Evolutionary conservation across 2,888 invertebrate genomes (phyloP), one percentile per base, ranked within the genome.

Genomic region (Cephus sareptanus): DNA sequence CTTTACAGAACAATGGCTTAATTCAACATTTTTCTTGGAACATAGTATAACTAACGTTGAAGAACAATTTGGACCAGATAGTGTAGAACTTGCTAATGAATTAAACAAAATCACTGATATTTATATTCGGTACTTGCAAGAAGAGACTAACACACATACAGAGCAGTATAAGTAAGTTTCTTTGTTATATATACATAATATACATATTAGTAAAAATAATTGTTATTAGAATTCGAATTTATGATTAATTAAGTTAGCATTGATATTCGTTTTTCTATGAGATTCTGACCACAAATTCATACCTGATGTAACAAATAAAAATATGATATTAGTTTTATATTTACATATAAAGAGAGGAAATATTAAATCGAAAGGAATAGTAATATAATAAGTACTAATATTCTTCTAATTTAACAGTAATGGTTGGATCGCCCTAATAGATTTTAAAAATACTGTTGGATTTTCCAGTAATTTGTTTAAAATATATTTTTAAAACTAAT

Each of bases 21-120:
- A 92, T 91, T 82, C 89, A n/a, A 90, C 92, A 71, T 82, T 87
- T 4, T 92, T 91, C 83, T 85, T 95, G 34, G 93, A 94, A 79
- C 92, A 93, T 80, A 94, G 94, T 83, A 91, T 95, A 4, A 91
- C 92, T 68, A 93, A 93, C 33, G 91, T 94, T 12, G 93, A 93
- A 83, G 93, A 93, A 83, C 93, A 94, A 83, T 96, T 93, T 89
- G 96, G 95, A 0, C 91, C 92, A 0, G 93, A 93, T 75, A 95
- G 95, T 86, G 93, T 95, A 30, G 95, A 96, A 88, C 92, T 94
- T 68, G 94, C 94, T 0, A 93, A 94, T 80, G 95, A 95, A 87
- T 90, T 95, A 34, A 93, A 94, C 76, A 95, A 95, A 86, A 92
- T 94, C 33, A 93, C 94, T 0, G 94, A 95, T 82, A 92, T 95